Conservation (phyloP, 2,113 vertebrate species). For the Erpornis zantholeuca region DNA sequence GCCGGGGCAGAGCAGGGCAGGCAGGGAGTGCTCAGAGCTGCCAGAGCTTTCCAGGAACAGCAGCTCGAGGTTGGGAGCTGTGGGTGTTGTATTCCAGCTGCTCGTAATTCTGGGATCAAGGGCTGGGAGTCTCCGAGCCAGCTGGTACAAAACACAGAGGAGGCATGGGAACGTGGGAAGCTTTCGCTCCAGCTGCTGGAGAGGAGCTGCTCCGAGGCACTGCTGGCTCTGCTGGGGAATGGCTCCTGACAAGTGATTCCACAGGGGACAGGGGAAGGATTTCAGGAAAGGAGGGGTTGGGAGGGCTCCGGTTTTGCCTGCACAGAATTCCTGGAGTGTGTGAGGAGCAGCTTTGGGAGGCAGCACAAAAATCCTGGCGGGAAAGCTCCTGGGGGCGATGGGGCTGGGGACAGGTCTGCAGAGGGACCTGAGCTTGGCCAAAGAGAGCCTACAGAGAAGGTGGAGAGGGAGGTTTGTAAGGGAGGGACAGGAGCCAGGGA, state of each 20-base stretch:
- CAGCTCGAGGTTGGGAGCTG: not conserved
- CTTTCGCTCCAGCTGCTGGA: not conserved
- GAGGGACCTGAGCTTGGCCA: not conserved
- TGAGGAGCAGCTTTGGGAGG: not conserved
- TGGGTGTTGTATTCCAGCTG: not conserved
- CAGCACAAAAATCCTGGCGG: not conserved
- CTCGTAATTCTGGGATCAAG: not conserved
- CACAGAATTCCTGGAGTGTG: not conserved
- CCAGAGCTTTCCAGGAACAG: not conserved
- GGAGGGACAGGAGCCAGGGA: not conserved
- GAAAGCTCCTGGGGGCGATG: fast-evolving
- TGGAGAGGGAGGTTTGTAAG: not conserved
- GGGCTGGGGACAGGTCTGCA: not conserved
- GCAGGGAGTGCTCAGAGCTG: not conserved
- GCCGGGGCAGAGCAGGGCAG: not conserved
- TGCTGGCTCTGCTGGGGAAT: not conserved
- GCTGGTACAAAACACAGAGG: not conserved
- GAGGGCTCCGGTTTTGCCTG: not conserved
- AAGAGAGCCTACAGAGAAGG: not conserved
- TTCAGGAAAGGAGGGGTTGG: not conserved
- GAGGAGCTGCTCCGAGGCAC: not conserved
- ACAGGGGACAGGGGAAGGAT: not conserved
- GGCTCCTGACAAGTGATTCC: not conserved
- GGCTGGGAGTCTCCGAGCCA: fast-evolving
- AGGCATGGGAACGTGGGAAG: not conserved